Base-by-base conservation (phyloP, 2,888 invertebrate species). In the Augochlorella aurata region DNA sequence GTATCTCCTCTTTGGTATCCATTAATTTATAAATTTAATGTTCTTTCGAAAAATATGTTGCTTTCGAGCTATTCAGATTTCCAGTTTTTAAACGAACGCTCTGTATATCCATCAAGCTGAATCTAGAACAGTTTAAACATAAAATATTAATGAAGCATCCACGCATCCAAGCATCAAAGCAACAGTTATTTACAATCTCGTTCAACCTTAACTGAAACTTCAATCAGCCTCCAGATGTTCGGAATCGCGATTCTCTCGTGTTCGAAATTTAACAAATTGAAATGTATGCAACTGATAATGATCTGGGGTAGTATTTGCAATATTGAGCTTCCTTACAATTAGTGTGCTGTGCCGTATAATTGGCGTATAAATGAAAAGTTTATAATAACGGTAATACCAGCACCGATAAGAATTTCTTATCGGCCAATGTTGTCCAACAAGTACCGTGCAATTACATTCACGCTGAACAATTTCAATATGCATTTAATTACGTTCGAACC, bases 391-490 rank as follows among this genome's bases (percentile, higher is more conserved):
- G 29, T 29, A 63, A 63, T 63, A 16, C 10, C 18, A n/a, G 29
- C 2, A 3, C 29, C 63, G 38, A 38, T 38, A 38, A 38, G 38
- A 63, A 38, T 38, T 58, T 16, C 18, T 18, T 38, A 63, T 63
- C 16, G 18, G 18, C 3, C 18, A 63, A 38, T 63, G 38, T 10
- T 38, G 18, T 29, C 9, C 38, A 38, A 9, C 38, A 0, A 8
- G 10, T 63, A 16, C 63, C 18, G 3, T 18, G 18, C 63, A 18
- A 38, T 63, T 63, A 63, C 63, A 18, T 29, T 29, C 29, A 8
- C 44, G n/a, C 18, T n/a, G 18, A 44, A 12, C 65, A 65, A 44
- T 65, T 38, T 65, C 65, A 65, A 65, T 65, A 65, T 65, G 44
- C 65, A 44, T 65, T 65, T 65, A 65, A 65, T 65, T 65, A 44